Percentiles rank a stretch among this genome's conserved stretches.
Conservation (phyloP, 2,113 vertebrate genomes). For the Ivindomyrus marchei region DNA sequence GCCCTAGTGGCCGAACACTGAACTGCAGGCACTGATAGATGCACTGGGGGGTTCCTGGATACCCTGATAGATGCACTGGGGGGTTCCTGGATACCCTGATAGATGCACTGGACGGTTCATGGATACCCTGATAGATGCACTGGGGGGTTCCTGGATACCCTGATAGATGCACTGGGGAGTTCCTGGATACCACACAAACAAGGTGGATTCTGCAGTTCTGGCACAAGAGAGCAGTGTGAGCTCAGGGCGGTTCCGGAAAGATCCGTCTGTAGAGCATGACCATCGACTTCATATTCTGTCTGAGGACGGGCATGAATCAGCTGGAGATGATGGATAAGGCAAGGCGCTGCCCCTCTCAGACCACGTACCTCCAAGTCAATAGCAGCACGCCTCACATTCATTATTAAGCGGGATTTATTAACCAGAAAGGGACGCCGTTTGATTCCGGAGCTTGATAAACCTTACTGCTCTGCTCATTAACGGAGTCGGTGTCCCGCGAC, state of each 20-base stretch:
- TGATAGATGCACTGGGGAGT: neutral
- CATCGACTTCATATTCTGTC: neutral
- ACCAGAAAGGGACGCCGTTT: neutral
- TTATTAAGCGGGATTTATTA: conserved; percentile 9
- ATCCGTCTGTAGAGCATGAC: neutral
- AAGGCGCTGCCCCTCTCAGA: neutral
- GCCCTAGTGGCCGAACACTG: neutral
- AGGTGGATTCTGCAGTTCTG: too few species aligned
- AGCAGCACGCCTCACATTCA: neutral
- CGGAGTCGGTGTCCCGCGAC: neutral
- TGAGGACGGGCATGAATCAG: neutral
- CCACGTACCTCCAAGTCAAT: neutral
- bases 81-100: neutral
- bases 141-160: neutral
- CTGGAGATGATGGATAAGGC: neutral
- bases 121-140: too few species aligned
- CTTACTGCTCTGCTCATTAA: neutral
- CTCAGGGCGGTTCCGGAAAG: neutral
- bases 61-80: neutral
- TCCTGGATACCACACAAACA: neutral
- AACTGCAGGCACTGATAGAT: neutral
- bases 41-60: neutral
- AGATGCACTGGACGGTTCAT: too few species aligned
- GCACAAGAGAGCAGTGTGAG: neutral
- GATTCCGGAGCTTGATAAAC: neutral